Base-by-base conservation (phyloP, 2,113 vertebrate genomes). In the Strigops habroptila region DNA sequence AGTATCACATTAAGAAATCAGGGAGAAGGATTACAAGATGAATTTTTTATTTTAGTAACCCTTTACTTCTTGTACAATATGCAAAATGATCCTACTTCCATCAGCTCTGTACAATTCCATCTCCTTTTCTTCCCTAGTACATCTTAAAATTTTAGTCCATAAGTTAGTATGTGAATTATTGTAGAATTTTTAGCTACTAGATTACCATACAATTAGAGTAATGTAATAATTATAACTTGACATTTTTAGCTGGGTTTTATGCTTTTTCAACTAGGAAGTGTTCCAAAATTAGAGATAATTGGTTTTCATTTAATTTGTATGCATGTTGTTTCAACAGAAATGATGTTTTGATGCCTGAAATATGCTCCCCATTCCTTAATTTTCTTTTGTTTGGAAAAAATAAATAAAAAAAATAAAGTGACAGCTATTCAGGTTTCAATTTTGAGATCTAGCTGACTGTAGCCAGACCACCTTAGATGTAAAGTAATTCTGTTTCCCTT, bases 281-380 rank as follows among this genome's bases (percentile, higher is more conserved):
- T n/a, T 79, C 9, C 16, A 71, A 27, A 60, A 78, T 28, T 52
- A 48, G 7, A 81, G 23, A 44, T 28, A 55, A 63, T 3, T 44
- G 3, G 35, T 76, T 73, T 76, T 48, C 8, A 18, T 22, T 51
- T 14, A 68, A 69, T 5, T 57, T 46, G 2, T 15, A n/a, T 43
- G 7, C 6, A 14, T 24, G 48, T 30, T 76, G 16, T 31, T 65
- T 43, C 23, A 76, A 19, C 5, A 55, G 19, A 76, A 65, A 39
- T 0, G 1, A 25, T 25, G 6, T 16, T 88, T 57, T 64, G 6
- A 23, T 44, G 80, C 86, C 68, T 86, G 51, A 91, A 73, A 48
- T 51, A 43, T 10, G 18, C 16, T 69, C 8, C 33, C 6, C 1
- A 23, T 4, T 27, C 4, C 6, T 55, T 8, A 1, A 33, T 46